A percentile compares a stretch with the other conserved stretches of the same genome.
These are phyloP conservation scores for Mythimna vitellina DNA, from an alignment of 2,888 invertebrate species.

Conservation along the genomic window DNA sequence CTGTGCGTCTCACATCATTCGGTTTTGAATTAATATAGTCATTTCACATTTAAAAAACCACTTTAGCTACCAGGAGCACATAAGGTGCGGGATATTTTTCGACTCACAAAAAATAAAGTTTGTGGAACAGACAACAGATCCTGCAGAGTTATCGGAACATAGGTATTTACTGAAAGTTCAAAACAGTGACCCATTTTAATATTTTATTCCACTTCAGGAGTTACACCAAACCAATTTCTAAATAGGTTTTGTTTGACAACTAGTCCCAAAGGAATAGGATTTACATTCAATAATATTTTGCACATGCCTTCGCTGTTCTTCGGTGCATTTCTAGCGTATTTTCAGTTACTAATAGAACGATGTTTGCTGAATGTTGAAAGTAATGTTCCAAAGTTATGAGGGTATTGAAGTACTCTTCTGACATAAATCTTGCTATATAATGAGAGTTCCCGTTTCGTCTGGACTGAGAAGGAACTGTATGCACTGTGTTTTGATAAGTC, in stretches of 20 bases:
- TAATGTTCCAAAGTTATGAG: slow-evolving; percentile 33
- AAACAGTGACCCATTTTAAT: slow-evolving; percentile 2
- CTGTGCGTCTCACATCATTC: too few relatives aligned
- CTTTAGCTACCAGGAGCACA: too few relatives aligned
- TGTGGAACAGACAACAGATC: neutral
- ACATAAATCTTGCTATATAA: slow-evolving; percentile 20
- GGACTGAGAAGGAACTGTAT: slow-evolving; percentile 3
- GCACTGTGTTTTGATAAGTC: too few relatives aligned
- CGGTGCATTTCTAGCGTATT: neutral
- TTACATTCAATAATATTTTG: slow-evolving; percentile 5
- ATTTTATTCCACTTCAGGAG: neutral
- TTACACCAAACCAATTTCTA: neutral
- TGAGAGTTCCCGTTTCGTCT: slow-evolving; percentile 26
- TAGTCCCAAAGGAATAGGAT: neutral
- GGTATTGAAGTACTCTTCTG: slow-evolving; percentile 22
- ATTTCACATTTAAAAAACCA: too few relatives aligned
- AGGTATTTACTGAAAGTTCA: neutral
- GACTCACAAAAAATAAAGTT: neutral
- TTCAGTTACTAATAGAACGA: slow-evolving; percentile 13
- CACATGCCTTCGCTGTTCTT: neutral
- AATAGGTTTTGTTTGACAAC: slow-evolving; percentile 27
- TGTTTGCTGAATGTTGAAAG: slow-evolving; percentile 12
- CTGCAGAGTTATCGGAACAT: neutral
- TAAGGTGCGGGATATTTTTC: neutral
- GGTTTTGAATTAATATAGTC: too few relatives aligned